Conservation (phyloP, 2,113 vertebrate genomes). For the Takifugu bimaculatus region DNA sequence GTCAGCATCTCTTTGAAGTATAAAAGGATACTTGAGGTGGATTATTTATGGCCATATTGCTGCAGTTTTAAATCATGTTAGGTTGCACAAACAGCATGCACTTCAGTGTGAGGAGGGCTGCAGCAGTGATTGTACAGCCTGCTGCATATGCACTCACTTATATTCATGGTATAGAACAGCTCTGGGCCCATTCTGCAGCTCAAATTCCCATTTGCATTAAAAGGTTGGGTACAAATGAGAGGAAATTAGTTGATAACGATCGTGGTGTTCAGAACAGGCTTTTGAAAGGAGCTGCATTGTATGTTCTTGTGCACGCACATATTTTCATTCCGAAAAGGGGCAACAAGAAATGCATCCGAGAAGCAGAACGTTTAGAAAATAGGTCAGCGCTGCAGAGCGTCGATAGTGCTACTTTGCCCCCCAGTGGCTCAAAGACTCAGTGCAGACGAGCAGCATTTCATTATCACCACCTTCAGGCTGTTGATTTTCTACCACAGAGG, state of each 20-base stretch:
- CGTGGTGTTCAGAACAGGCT: conserved; percentile 10
- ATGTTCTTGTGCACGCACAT: conserved; percentile 60
- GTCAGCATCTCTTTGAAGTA: conserved; percentile 72
- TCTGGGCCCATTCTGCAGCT: conserved; percentile 17
- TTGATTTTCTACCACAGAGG: conserved; percentile 38
- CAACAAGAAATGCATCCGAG: conserved; percentile 60
- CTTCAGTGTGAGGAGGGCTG: conserved; percentile 19
- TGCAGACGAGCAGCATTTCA: conserved; percentile 51
- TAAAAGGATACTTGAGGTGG: conserved; percentile 67
- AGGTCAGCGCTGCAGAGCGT: conserved; percentile 71
- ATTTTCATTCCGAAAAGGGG: conserved; percentile 64
- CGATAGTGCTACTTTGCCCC: conserved; percentile 76
- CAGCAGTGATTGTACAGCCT: conserved; percentile 30
- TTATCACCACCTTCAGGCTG: conserved; percentile 57
- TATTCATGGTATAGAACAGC: conserved; percentile 32
- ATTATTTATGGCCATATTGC: conserved; percentile 70
- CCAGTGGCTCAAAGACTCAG: conserved; percentile 68
- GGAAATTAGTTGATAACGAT: conserved; percentile 10
- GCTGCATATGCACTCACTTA: not conserved
- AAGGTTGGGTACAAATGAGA: conserved; percentile 8
- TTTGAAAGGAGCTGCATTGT: conserved; percentile 47
- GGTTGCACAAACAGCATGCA: conserved; percentile 34
- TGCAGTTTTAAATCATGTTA: conserved; percentile 66
- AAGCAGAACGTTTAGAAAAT: conserved; percentile 66
- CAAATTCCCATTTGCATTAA: not conserved